Conservation (phyloP, 2,888 invertebrate species). For the Lottia scabra region DNA sequence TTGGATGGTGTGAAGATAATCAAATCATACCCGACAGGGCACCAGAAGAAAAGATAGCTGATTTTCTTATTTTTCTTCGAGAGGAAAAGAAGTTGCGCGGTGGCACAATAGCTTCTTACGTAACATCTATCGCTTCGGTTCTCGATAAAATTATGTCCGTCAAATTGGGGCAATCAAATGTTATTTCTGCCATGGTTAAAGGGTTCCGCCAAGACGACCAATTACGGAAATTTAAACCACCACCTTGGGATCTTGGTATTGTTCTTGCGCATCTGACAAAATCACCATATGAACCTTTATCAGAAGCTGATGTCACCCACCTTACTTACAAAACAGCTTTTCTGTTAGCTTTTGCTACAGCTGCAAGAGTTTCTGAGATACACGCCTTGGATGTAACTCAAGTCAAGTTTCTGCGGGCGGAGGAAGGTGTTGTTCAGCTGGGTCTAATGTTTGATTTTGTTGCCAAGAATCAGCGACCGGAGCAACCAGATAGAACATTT, state of each 20-base stretch:
- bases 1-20: not conserved
- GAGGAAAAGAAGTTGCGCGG: not conserved
- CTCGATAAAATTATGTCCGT: too few species aligned
- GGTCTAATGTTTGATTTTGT: not conserved
- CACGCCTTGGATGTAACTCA: not conserved
- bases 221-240: not conserved
- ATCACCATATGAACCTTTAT: not conserved
- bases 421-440: not conserved
- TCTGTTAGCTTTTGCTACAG: slow-evolving; percentile 2
- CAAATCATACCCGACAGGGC: not conserved
- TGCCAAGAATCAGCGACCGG: slow-evolving; percentile 3
- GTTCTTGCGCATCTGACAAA: not conserved
- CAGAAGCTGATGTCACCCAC: not conserved
- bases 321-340: slow-evolving; percentile 5
- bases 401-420: not conserved
- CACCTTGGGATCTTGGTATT: not conserved
- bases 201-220: too few species aligned
- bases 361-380: slow-evolving; percentile 6
- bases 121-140: not conserved
- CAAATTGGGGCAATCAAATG: too few species aligned
- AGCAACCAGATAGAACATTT: not conserved
- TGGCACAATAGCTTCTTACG: slow-evolving; percentile 7
- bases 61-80: not conserved
- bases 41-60: not conserved
- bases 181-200: too few species aligned